Evolutionary conservation across 2,797 vertebrate species (phyloP).

Genomic region (Cossypha dichroa): DNA sequence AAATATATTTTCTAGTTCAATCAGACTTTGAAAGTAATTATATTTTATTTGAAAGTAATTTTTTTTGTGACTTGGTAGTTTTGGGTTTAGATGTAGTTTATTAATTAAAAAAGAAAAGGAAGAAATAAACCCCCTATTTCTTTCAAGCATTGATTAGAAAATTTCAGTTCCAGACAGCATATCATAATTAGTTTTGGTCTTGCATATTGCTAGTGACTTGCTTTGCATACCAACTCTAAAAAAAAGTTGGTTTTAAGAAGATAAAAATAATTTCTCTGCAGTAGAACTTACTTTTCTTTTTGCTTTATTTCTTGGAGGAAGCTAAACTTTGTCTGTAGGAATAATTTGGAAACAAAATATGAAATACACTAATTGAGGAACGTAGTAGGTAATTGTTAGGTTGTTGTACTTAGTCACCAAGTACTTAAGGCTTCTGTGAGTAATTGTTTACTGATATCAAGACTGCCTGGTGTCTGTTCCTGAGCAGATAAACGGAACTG

Average conservation of each 20-base stretch:
- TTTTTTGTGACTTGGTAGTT: neutral
- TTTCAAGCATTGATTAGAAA: neutral
- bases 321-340: neutral
- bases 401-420: neutral
- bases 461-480: neutral
- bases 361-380: neutral
- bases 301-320: neutral
- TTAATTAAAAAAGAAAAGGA: neutral
- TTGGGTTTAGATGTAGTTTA: neutral
- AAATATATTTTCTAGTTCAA: neutral
- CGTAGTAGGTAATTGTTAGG: neutral
- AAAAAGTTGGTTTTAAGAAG: neutral
- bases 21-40: neutral
- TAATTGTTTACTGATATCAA: conserved; percentile 9
- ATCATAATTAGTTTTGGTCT: neutral
- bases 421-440: neutral
- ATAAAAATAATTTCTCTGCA: neutral
- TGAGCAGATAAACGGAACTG: neutral
- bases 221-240: neutral
- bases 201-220: neutral
- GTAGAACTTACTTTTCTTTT: neutral
- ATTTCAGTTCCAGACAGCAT: neutral
- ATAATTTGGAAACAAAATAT: neutral
- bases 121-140: neutral
- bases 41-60: neutral